Base-by-base conservation (phyloP, 1,140 invertebrate genomes). In the Diorhabda elongata region DNA sequence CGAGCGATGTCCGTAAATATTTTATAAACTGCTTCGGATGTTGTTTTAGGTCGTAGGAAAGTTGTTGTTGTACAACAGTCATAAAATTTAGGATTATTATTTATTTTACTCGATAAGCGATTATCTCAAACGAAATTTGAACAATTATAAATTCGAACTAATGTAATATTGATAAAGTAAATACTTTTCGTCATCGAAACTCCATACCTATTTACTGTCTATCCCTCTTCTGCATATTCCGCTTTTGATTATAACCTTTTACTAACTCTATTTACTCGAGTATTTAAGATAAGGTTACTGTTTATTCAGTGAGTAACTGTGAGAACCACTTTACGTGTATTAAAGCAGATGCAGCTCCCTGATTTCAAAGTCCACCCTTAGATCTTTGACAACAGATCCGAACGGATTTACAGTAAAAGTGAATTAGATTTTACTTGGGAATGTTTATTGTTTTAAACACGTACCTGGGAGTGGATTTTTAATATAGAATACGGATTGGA, bases 221-320 rank as follows among this genome's bases (percentile, higher is more conserved):
- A 26, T 26, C 26, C 26, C 26, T 26, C 26, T 26, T 26, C 26
- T 26, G 26, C 26, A 26, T 26, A 26, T 26, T 26, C 26, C 26
- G 26, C 26, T 26, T 26, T 26, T 26, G 64, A 66, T 57, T 41
- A 58, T 66, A 58, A 44, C n/a, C 64, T 44, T 9, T 44, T 11
- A 42, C 56, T 57, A 66, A 58, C 42, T 52, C 44, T 66, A 66
- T 66, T 66, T 66, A 56, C 58, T 41, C 11, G 61, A 42, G 66
- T 67, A 42, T 67, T 67, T 67, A 60, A 66, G 69, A 69, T 69
- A 69, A 69, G 69, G 69, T 69, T 69, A 65, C 69, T 69, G 56
- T 69, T 69, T 69, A 66, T 44, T 66, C 56, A 69, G 58, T 69
- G 69, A 69, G 44, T 69, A 69, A 69, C 68, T 61, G 68, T 69